phyloP scores from a whole-genome alignment of 2,888 invertebrate species.

The Agrilus mali region DNA sequence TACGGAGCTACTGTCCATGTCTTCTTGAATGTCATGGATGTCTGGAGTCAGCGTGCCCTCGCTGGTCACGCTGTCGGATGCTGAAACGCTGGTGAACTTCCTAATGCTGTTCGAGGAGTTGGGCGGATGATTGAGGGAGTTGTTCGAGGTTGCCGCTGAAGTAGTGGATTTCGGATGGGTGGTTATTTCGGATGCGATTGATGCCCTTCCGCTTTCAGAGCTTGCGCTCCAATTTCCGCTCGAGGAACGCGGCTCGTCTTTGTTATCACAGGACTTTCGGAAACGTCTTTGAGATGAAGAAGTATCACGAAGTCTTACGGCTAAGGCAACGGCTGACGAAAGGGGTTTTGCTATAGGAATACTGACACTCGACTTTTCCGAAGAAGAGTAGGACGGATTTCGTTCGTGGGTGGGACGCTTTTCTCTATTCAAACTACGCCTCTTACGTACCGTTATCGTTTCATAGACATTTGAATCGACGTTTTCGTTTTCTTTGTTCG shows the following conservation, averaged over 20 bases:
- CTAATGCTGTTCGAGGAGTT: conserved; percentile 54
- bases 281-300: conserved; percentile 53
- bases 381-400: conserved; percentile 60
- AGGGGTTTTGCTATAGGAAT: conserved; percentile 40
- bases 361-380: conserved; percentile 53
- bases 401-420: conserved; percentile 58
- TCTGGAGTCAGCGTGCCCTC: conserved; percentile 77
- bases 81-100: conserved; percentile 58
- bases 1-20: conserved; percentile 78
- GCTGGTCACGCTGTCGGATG: conserved; percentile 72
- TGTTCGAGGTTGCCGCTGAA: conserved; percentile 54
- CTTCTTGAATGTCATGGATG: conserved; percentile 68
- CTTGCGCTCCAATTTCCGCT: conserved; percentile 94
- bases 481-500: conserved; percentile 43
- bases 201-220: conserved; percentile 76
- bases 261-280: conserved; percentile 50
- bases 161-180: conserved; percentile 57
- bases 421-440: conserved; percentile 47
- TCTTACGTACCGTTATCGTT: conserved; percentile 50
- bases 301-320: conserved; percentile 66
- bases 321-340: conserved; percentile 43
- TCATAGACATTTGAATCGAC: conserved; percentile 54
- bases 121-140: conserved; percentile 55
- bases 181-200: conserved; percentile 73
- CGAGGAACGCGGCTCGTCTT: conserved; percentile 78